Percentiles rank a stretch among this genome's conserved stretches.
Conservation (phyloP, 2,113 vertebrate genomes). For the Lasiurus cinereus region DNA sequence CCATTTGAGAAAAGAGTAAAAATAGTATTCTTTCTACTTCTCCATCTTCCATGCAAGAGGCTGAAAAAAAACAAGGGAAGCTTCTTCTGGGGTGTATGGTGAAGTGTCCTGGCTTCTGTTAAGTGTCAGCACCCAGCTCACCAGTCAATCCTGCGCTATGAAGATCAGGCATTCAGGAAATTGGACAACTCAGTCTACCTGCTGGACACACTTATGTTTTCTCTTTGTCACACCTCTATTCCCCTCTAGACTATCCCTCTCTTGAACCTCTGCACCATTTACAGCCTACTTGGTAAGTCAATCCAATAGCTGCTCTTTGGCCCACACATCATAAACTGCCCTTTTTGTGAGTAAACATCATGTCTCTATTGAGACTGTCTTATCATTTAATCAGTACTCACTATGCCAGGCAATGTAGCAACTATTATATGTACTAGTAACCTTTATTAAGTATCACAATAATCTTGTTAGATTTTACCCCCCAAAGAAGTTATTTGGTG, state of each 20-base stretch:
- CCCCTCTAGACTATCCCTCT: neutral
- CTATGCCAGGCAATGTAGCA: neutral
- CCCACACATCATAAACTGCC: neutral
- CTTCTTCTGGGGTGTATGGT: neutral
- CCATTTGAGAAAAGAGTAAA: neutral
- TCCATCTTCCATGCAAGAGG: neutral
- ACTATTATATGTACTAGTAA: neutral
- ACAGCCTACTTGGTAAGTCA: neutral
- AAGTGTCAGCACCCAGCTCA: neutral
- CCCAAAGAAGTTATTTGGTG: neutral
- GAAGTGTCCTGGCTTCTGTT: neutral
- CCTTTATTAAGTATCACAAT: neutral
- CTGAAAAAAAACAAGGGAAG: neutral
- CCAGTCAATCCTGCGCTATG: neutral
- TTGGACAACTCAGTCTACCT: rapidly evolving
- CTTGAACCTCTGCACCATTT: neutral
- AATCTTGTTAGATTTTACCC: neutral
- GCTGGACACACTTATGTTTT: neutral
- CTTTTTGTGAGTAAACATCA: neutral
- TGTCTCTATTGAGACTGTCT: neutral
- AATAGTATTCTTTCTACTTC: neutral
- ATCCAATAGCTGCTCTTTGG: neutral
- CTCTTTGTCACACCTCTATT: neutral
- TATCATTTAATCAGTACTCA: neutral
- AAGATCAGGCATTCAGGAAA: neutral